These are phyloP conservation scores for Hymenochirus boettgeri DNA, from an alignment of 2,113 vertebrate species.

Conservation along the genomic window DNA sequence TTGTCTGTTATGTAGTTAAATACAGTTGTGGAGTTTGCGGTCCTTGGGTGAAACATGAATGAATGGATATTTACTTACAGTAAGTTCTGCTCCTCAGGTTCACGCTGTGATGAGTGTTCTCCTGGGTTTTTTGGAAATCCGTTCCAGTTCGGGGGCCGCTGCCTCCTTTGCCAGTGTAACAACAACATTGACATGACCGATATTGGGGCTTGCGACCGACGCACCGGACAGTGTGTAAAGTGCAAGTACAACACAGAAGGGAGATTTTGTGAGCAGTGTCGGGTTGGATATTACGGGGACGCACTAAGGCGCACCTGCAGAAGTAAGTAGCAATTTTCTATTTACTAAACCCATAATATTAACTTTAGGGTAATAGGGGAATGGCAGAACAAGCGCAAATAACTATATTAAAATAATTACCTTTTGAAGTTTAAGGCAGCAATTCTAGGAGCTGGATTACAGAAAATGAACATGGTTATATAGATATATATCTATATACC, in stretches of 20 bases:
- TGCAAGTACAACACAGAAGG: slow-evolving; percentile 91
- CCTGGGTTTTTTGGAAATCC: slow-evolving; percentile 90
- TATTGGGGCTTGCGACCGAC: slow-evolving; percentile 72
- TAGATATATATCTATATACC: too few relatives aligned
- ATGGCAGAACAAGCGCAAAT: too few relatives aligned
- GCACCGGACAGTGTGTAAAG: slow-evolving; percentile 76
- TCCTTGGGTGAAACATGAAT: neutral
- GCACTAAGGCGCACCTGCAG: slow-evolving; percentile 80
- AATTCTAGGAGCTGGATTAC: too few relatives aligned
- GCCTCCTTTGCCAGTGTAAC: slow-evolving; percentile 83
- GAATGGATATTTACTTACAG: neutral
- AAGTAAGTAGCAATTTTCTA: slow-evolving; percentile 69
- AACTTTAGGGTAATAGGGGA: too few relatives aligned
- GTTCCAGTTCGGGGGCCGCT: slow-evolving; percentile 71
- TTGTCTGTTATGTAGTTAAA: too few relatives aligned
- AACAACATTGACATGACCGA: slow-evolving; percentile 86
- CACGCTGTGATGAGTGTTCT: slow-evolving; percentile 86
- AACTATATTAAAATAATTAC: too few relatives aligned
- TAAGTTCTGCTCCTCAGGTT: slow-evolving; percentile 58
- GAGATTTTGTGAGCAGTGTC: slow-evolving; percentile 73
- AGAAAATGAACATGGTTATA: too few relatives aligned
- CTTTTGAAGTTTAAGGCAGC: too few relatives aligned
- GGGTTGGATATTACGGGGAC: slow-evolving; percentile 79
- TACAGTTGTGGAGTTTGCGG: too few relatives aligned
- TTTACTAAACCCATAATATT: too few relatives aligned